Base-by-base conservation (phyloP, 1,140 invertebrate species). In the Temnothorax longispinosus region DNA sequence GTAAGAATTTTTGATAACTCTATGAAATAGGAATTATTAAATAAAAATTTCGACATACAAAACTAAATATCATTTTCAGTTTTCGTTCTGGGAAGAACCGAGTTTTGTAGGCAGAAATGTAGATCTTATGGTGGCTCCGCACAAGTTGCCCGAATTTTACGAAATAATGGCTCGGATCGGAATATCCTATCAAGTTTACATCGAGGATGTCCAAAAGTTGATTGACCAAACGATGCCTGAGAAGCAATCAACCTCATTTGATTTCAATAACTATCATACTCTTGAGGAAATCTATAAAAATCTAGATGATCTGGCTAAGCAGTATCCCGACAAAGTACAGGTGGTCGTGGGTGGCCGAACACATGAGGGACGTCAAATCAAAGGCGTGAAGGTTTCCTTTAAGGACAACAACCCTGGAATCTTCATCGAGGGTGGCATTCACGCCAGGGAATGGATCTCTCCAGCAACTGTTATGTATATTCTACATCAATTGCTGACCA, bases 361-460 rank as follows among this genome's bases (percentile, higher is more conserved):
- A 0, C 96, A 96, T 89, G 96, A 97, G 87, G 95, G 96, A 0
- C 95, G 97, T 27, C 93, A 96, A 5, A 97, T 98, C 62, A 93
- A 96, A 64, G 97, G 96, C 2, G 95, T 97, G 0, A 96, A 96
- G 84, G 90, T 97, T 2, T 94, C 95, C 3, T 96, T 96, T 50
- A 95, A 94, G 0, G 64, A 90, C 0, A 92, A 93, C 0, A 96
- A 95, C n/a, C 95, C 92, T 0, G 93, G 92, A 78, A 94, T 97
- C 0, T 96, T 97, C 56, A 92, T 97, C 3, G 96, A 97, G 21
- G 96, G 47, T 47, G 47, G 47, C 47, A 47, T 47, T 47, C 47
- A 47, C 11, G 47, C 47, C 47, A 47, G 47, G 11, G 47, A 47
- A 47, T 47, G 47, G 47, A 47, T 47, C 11, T 47, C 47, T 10